Conservation (phyloP, 1,140 invertebrate genomes). For the Drosophila rufa region DNA sequence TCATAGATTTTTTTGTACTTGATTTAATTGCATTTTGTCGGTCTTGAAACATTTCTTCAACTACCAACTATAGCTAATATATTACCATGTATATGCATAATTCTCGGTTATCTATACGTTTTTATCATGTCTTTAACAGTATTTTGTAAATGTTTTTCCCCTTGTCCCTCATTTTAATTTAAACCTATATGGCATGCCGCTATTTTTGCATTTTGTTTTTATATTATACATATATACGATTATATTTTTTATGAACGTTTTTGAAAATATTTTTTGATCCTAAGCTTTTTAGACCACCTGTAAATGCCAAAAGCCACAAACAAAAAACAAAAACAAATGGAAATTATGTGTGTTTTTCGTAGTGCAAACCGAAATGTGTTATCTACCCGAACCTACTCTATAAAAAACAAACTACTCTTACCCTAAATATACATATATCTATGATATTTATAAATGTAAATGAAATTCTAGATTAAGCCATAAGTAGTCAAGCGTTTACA, state of each 20-base stretch:
- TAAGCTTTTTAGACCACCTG: conserved; percentile 45
- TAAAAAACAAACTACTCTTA: conserved; percentile 42
- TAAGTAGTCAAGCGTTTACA: conserved; percentile 63
- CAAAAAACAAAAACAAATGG: conserved; percentile 24
- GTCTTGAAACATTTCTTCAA: conserved; percentile 53
- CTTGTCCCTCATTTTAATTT: conserved; percentile 32
- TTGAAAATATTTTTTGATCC: conserved; percentile 6
- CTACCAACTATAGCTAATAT: conserved; percentile 42
- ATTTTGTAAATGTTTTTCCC: conserved; percentile 54
- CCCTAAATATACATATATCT: conserved; percentile 55
- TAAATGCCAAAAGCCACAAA: conserved; percentile 37
- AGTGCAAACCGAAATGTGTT: conserved; percentile 37
- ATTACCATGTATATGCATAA: conserved; percentile 41
- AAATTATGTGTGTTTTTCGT: conserved; percentile 27
- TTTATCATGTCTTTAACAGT: conserved; percentile 53
- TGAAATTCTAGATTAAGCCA: conserved; percentile 66
- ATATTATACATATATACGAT: conserved; percentile 42
- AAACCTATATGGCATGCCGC: conserved; percentile 36
- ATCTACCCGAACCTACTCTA: conserved; percentile 53
- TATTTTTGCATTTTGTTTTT: conserved; percentile 57
- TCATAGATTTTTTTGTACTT: conserved; percentile 53
- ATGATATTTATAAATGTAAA: conserved; percentile 68
- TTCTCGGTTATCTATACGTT: conserved; percentile 62
- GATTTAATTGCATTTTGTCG: conserved; percentile 69
- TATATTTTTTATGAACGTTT: conserved; percentile 35